These are phyloP conservation scores for Salticus scenicus DNA, from an alignment of 2,888 invertebrate genomes.

Conservation along the genomic window DNA sequence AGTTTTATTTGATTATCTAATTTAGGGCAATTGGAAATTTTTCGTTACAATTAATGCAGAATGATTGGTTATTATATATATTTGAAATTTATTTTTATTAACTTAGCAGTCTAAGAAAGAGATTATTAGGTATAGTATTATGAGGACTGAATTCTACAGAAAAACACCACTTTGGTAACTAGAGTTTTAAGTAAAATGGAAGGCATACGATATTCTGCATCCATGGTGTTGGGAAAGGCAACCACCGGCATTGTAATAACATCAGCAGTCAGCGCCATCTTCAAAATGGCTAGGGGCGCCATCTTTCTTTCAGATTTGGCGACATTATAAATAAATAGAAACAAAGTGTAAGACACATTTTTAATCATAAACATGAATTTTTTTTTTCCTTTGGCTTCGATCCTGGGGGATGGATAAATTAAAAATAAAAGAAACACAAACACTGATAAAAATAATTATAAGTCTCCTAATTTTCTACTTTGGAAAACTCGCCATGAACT, in stretches of 20 bases:
- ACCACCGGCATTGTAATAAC: constrained; percentile 57
- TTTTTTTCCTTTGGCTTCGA: constrained; percentile 13
- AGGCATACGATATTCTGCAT: constrained; percentile 70
- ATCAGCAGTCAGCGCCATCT: constrained; percentile 55
- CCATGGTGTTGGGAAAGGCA: constrained; percentile 59
- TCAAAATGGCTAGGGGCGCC: constrained; percentile 44
- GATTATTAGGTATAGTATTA: constrained; percentile 42
- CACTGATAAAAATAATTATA: constrained; percentile 32
- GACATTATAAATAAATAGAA: constrained; percentile 28
- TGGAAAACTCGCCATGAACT: constrained; percentile 59
- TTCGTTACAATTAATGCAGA: constrained; percentile 53
- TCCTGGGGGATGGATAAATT: neutral
- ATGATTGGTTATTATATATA: constrained; percentile 31
- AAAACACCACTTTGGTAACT: constrained; percentile 55
- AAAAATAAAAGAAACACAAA: neutral
- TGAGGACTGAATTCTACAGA: constrained; percentile 55
- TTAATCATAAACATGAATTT: neutral
- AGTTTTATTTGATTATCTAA: constrained; percentile 33
- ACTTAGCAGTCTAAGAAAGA: constrained; percentile 52
- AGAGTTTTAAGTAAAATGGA: constrained; percentile 67
- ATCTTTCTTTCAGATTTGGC: constrained; percentile 33
- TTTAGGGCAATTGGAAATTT: constrained; percentile 25
- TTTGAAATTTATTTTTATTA: constrained; percentile 46
- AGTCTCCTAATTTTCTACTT: constrained; percentile 23
- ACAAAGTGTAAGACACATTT: constrained; percentile 12